These are phyloP conservation scores for Caenorhabditis macrosperma DNA, from an alignment of 2,888 invertebrate genomes.

Conservation along the genomic window DNA sequence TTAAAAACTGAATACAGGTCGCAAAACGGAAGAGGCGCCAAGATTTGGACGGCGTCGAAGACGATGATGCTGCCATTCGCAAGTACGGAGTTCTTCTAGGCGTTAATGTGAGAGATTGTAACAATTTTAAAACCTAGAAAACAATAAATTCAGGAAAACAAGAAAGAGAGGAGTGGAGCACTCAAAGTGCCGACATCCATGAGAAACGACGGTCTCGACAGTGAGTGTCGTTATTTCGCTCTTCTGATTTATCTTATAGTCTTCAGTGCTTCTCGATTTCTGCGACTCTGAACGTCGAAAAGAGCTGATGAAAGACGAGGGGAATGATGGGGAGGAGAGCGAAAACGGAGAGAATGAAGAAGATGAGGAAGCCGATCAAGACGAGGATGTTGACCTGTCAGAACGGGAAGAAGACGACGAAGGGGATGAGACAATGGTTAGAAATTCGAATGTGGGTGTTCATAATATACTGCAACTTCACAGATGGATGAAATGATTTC, in stretches of 20 bases:
- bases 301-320: conserved; percentile 42
- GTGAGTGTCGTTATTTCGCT: too few relatives aligned
- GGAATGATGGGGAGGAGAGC: conserved; percentile 18
- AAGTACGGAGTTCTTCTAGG: conserved; percentile 53
- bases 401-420: conserved; percentile 57
- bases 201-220: conserved; percentile 62
- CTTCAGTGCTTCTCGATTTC: conserved; percentile 58
- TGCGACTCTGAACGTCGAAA: conserved; percentile 57
- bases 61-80: conserved; percentile 56
- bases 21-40: conserved; percentile 26
- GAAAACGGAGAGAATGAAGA: conserved; percentile 34
- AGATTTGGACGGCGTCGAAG: conserved; percentile 42
- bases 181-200: conserved; percentile 56
- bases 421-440: conserved; percentile 7
- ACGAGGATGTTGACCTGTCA: conserved; percentile 22
- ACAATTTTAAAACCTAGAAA: background rate
- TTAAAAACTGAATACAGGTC: conserved; percentile 19
- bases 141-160: conserved; percentile 26
- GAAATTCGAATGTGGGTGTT: background rate
- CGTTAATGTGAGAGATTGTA: conserved; percentile 15
- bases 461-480: background rate
- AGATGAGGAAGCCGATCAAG: conserved; percentile 16
- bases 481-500: conserved; percentile 39
- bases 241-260: background rate
- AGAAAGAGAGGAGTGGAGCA: conserved; percentile 46